Evolutionary conservation across 2,797 vertebrate species (phyloP).

Genomic region (Arnoldichthys spilopterus): DNA sequence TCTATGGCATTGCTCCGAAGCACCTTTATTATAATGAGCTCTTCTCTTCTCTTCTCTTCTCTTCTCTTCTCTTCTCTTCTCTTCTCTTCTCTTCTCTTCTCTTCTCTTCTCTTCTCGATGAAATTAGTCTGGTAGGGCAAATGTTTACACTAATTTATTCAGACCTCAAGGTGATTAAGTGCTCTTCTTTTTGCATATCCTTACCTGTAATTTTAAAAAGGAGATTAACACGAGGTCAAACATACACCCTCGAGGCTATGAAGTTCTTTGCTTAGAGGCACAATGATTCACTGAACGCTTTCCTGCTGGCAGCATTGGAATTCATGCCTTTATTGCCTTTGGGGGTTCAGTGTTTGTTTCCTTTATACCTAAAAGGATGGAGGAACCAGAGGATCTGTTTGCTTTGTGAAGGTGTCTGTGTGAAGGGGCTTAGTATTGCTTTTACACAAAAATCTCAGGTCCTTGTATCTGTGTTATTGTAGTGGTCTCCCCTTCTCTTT

Average conservation of each 20-base stretch:
- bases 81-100: neutral
- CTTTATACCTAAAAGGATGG: neutral
- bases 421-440: neutral
- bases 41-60: too few species aligned
- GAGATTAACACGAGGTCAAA: neutral
- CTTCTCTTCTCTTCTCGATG: neutral
- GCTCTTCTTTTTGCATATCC: neutral
- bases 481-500: neutral
- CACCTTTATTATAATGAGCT: too few species aligned
- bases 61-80: too few species aligned
- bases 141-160: neutral
- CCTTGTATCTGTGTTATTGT: neutral
- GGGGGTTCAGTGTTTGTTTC: neutral
- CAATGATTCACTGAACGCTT: constrained; percentile 2
- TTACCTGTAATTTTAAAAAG: neutral
- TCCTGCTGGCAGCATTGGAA: neutral
- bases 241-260: neutral
- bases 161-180: neutral
- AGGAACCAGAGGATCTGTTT: too few species aligned
- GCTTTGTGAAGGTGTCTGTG: neutral
- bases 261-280: neutral
- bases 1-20: too few species aligned
- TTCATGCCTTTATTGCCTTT: neutral
- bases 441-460: neutral
- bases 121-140: neutral